Evolutionary conservation across 1,140 invertebrate species (phyloP), one percentile per base, ranked within the genome.

Genomic region (Danaus melanippus): DNA sequence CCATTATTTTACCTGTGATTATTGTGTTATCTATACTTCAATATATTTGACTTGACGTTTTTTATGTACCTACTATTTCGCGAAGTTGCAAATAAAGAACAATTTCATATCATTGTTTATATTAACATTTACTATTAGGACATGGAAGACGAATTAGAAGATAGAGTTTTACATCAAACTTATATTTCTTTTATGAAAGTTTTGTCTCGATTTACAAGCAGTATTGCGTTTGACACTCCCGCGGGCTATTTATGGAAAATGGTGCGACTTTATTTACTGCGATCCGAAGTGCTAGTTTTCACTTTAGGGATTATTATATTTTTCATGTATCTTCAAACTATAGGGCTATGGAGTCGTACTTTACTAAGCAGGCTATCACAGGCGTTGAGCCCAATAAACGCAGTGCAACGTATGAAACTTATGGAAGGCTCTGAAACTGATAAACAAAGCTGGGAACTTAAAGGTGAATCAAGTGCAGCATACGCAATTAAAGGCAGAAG

Each of bases 71-170:
- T 32, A 32, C 21, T 32, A 32, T 32, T 32, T 32, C 2, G 21
- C 21, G 21, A 8, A 32, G 21, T 32, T 32, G 21, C 21, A 32
- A 32, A 32, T 32, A 32, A 32, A 32, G 21, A 32, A 32, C 21
- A 32, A 32, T 32, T 32, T 32, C 21, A 32, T 32, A 32, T 32
- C 21, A 32, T 32, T 32, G 21, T 32, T 32, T 32, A 32, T 32
- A 40, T 12, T 61, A 45, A 40, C 10, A 44, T 52, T 52, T 8
- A 44, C 46, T 32, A 44, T 53, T 58, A 71, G 70, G 76, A 82
- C 70, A 96, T 96, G 94, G 94, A 96, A 90, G 94, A 96, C 90
- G 93, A 95, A 89, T 87, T 95, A 73, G 94, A 96, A 87, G 94
- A 95, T 72, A 92, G 91, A 89, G 91, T 95, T 67, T 88, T 95